These are phyloP conservation scores for Sinella curviseta DNA, from an alignment of 1,140 invertebrate species.

Conservation along the genomic window DNA sequence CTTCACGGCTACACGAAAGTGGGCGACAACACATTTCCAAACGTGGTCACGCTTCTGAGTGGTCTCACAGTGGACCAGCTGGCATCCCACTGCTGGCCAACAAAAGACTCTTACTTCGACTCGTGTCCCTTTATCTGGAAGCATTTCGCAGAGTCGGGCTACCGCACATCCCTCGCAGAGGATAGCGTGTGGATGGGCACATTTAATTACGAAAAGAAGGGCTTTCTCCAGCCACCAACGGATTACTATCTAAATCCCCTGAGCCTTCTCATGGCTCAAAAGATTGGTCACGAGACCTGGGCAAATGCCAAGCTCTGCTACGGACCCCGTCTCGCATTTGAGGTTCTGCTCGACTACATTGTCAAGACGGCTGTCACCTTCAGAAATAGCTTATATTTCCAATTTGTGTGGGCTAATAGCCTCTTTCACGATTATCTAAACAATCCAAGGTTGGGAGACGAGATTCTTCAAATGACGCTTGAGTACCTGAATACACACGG, in stretches of 20 bases:
- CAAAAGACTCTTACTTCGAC: conserved; percentile 50
- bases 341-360: conserved; percentile 46
- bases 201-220: conserved; percentile 55
- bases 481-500: conserved; percentile 30
- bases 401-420: conserved; percentile 49
- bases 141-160: conserved; percentile 60
- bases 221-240: conserved; percentile 54
- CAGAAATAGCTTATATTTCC: conserved; percentile 40
- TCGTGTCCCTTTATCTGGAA: conserved; percentile 56
- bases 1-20: conserved; percentile 52
- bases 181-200: conserved; percentile 59
- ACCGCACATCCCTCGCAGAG: conserved; percentile 76
- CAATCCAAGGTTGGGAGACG: conserved; percentile 43
- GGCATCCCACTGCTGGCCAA: neutral
- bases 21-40: conserved; percentile 54
- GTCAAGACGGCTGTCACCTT: conserved; percentile 41
- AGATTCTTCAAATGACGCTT: conserved; percentile 49
- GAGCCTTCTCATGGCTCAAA: conserved; percentile 41
- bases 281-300: conserved; percentile 40
- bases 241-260: conserved; percentile 55
- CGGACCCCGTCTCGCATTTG: conserved; percentile 40
- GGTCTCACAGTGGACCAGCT: conserved; percentile 51
- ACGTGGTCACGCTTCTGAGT: conserved; percentile 51
- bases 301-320: conserved; percentile 46
- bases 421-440: conserved; percentile 49